Conservation (phyloP, 2,888 invertebrate genomes). For the Scelioninae gen. 2 region DNA sequence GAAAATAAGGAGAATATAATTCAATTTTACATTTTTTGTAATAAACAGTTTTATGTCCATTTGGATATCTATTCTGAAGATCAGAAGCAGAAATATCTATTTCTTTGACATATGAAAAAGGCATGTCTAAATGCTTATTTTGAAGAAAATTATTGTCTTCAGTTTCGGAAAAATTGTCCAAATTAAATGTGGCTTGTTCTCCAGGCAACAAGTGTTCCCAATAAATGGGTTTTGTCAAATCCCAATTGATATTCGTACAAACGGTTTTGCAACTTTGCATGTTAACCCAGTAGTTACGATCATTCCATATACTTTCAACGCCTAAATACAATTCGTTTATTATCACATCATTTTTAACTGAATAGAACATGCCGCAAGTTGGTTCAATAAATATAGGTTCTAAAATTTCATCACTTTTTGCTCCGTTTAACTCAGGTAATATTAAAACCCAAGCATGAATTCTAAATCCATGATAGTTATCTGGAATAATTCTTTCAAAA, state of each 20-base stretch:
- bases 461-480: conserved; percentile 82
- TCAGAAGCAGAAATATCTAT: conserved; percentile 79
- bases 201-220: conserved; percentile 87
- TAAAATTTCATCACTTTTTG: conserved; percentile 77
- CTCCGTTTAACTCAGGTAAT: conserved; percentile 76
- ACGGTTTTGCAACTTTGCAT: conserved; percentile 77
- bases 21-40: conserved; percentile 87
- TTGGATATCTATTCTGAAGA: conserved; percentile 84
- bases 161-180: conserved; percentile 76
- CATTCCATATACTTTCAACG: conserved; percentile 91
- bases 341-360: conserved; percentile 75
- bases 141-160: conserved; percentile 74
- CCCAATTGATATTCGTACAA: conserved; percentile 79
- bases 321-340: conserved; percentile 82
- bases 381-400: conserved; percentile 90
- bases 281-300: conserved; percentile 89
- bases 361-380: conserved; percentile 80
- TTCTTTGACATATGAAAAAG: conserved; percentile 84
- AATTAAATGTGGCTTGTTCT: conserved; percentile 78
- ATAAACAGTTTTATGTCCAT: conserved; percentile 80
- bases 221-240: conserved; percentile 78
- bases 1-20: conserved; percentile 85
- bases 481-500: conserved; percentile 80
- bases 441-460: conserved; percentile 92
- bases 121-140: conserved; percentile 85